These are phyloP conservation scores for Cataglyphis livida DNA, from an alignment of 2,888 invertebrate species.

Conservation along the genomic window DNA sequence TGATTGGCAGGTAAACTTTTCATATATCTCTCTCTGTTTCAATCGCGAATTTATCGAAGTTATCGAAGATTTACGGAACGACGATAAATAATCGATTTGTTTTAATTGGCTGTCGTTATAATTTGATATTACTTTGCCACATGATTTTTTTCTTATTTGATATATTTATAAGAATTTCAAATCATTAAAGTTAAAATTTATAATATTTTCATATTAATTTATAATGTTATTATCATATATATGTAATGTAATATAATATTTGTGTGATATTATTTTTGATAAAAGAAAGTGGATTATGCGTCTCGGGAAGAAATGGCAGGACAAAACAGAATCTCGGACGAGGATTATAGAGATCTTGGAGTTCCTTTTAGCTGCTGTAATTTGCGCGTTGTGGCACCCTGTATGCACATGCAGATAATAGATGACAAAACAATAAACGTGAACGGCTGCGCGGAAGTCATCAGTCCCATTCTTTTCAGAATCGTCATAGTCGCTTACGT, in stretches of 20 bases:
- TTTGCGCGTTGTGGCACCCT: constrained; percentile 71
- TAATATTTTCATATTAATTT: neutral
- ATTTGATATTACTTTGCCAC: neutral
- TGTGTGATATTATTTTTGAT: neutral
- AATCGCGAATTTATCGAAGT: neutral
- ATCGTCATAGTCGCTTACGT: constrained; percentile 79
- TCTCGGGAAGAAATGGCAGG: constrained; percentile 73
- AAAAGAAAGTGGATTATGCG: constrained; percentile 74
- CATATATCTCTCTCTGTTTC: neutral
- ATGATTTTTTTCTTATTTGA: neutral
- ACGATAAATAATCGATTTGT: neutral
- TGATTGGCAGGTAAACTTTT: constrained; percentile 80
- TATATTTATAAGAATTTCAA: neutral
- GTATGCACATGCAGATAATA: constrained; percentile 76
- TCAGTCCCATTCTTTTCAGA: constrained; percentile 75
- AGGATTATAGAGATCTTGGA: constrained; percentile 68
- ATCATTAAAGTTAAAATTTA: neutral
- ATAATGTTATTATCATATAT: neutral
- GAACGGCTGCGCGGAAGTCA: constrained; percentile 76
- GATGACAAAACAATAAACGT: constrained; percentile 75
- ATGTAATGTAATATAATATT: neutral
- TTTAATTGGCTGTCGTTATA: neutral
- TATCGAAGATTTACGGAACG: neutral
- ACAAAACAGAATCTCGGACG: constrained; percentile 73
- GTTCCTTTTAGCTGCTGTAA: constrained; percentile 83